phyloP scores from a whole-genome alignment of 2,888 invertebrate species.

The Podabrus alpinus region DNA sequence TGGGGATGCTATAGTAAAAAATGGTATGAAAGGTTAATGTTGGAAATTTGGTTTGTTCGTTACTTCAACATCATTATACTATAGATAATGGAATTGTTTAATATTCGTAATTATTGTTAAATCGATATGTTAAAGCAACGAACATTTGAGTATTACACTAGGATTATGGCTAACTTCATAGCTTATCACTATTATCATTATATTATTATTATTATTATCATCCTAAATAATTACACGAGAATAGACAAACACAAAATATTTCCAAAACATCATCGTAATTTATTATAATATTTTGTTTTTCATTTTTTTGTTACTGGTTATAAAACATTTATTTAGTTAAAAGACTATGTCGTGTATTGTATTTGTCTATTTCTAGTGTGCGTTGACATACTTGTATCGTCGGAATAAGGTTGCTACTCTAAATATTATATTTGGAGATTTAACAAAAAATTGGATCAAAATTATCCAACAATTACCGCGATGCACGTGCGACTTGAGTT shows the following conservation, averaged over 20 bases:
- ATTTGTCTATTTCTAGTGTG: slow-evolving; percentile 54
- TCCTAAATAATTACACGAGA: slow-evolving; percentile 30
- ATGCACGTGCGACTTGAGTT: no score
- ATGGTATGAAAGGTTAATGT: slow-evolving; percentile 48
- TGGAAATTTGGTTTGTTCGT: slow-evolving; percentile 22
- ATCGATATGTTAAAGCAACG: slow-evolving; percentile 3
- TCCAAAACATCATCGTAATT: slow-evolving; percentile 10
- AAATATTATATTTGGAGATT: background rate
- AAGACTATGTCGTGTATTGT: slow-evolving; percentile 38
- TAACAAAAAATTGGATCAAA: background rate
- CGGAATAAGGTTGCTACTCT: slow-evolving; percentile 13
- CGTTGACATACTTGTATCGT: slow-evolving; percentile 42
- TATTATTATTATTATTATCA: slow-evolving; percentile 18
- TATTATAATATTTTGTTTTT: slow-evolving; percentile 19
- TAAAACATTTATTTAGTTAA: background rate
- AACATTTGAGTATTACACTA: slow-evolving; percentile 18
- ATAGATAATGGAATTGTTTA: background rate
- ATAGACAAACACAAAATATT: slow-evolving; percentile 38
- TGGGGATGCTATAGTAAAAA: slow-evolving; percentile 50
- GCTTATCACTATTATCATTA: slow-evolving; percentile 16
- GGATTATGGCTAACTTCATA: slow-evolving; percentile 5
- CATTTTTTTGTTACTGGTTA: background rate
- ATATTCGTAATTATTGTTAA: background rate
- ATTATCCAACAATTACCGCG: no score
- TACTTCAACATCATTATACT: background rate